Evolutionary conservation across 2,113 vertebrate genomes (phyloP), one percentile per base, ranked within the genome.

Genomic region (Hylia prasina): DNA sequence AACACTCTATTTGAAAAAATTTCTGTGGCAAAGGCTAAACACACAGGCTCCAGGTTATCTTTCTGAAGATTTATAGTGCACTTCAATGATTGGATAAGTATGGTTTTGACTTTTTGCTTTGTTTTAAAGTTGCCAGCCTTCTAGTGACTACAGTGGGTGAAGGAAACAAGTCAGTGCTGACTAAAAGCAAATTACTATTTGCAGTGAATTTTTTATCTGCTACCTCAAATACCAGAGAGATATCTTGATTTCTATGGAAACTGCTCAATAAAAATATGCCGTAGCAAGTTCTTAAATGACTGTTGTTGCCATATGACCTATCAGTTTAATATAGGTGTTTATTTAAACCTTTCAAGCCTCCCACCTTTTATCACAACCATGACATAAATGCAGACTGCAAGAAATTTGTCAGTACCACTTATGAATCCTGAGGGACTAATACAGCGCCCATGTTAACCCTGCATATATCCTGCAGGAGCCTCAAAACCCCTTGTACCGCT

Each of bases 261-360:
- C 65, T 24, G 11, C 30, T 85, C 82, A 85, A 79, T 50, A 76
- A 97, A 97, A 97, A 84, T 69, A 94, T 95, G 64, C 31, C 53
- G 31, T 58, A 89, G 14, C 45, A 87, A 87, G 50, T 70, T 72
- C 83, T 51, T 75, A 75, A 73, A 93, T 27, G 45, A 83, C 31
- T 90, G 20, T 54, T 88, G 39, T 31, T 94, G 42, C 19, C 27
- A 5, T 71, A 83, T 69, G 58, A 78, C 78, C 37, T 90, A 82
- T 30, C 81, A 77, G 87, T 93, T 79, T 73, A 90, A 96, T 54
- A 78, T 8, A 94, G 63, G 77, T 88, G 35, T 94, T 97, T 95
- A 77, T 83, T 90, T 94, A 96, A 97, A 90, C 53, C 51, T 95
- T 96, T 87, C 53, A 84, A 93, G 58, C 31, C 88, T 91, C 61